phyloP scores from a whole-genome alignment of 2,888 invertebrate species.

The Tupiocoris notatus region DNA sequence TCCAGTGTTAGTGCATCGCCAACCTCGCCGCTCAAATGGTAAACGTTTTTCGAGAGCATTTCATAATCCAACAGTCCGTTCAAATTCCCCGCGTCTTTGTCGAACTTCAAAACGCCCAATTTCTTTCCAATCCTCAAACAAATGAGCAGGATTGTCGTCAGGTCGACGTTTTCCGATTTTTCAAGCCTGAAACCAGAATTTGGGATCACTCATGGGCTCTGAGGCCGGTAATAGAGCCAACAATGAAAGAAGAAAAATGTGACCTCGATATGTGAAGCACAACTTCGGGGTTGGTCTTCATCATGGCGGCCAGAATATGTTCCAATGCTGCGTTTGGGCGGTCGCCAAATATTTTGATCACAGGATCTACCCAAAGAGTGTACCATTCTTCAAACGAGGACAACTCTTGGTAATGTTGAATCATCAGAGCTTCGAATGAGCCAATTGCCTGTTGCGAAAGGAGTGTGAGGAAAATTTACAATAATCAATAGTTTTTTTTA shows the following conservation, averaged over 20 bases:
- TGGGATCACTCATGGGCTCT: too few relatives aligned
- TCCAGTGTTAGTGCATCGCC: slow-evolving; percentile 17
- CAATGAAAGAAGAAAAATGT: not conserved
- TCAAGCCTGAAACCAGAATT: not conserved
- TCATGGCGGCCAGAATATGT: slow-evolving; percentile 53
- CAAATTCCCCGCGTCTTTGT: slow-evolving; percentile 55
- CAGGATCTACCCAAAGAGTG: slow-evolving; percentile 57
- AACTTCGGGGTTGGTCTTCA: slow-evolving; percentile 52
- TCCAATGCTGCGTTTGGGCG: slow-evolving; percentile 51
- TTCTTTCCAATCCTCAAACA: slow-evolving; percentile 58
- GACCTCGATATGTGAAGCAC: slow-evolving; percentile 12
- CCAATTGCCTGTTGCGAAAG: slow-evolving; percentile 36
- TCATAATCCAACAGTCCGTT: slow-evolving; percentile 59
- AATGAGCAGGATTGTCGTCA: slow-evolving; percentile 53
- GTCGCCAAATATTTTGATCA: slow-evolving; percentile 46
- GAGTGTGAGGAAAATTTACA: too few relatives aligned
- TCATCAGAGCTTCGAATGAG: slow-evolving; percentile 41
- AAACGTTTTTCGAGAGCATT: slow-evolving; percentile 60
- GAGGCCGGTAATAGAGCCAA: not conserved
- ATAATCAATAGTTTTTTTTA: too few relatives aligned
- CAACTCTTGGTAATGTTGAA: slow-evolving; percentile 45
- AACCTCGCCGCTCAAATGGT: slow-evolving; percentile 64
- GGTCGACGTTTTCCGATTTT: not conserved
- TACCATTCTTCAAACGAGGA: slow-evolving; percentile 54
- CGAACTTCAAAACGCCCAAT: slow-evolving; percentile 54